Conservation (phyloP, 1,140 invertebrate genomes). For the Pseudachorutes palmiensis region DNA sequence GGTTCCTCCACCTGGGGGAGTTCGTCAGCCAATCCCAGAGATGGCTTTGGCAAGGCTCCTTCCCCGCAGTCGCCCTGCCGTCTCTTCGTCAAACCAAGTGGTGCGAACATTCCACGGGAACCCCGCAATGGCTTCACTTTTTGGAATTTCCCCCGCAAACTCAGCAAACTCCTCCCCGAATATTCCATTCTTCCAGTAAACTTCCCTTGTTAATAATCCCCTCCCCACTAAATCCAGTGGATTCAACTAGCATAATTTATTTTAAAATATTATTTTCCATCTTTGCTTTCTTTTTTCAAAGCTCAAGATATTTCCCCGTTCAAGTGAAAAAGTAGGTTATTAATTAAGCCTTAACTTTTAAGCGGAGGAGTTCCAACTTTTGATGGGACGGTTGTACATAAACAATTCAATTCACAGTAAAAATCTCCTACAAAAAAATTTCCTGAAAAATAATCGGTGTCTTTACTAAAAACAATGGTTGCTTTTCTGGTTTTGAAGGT, state of each 20-base stretch:
- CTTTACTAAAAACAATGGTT: too few relatives aligned
- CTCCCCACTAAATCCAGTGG: too few relatives aligned
- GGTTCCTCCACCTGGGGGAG: conserved; percentile 27
- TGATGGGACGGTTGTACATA: too few relatives aligned
- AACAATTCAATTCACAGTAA: too few relatives aligned
- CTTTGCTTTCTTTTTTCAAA: neutral
- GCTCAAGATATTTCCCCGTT: too few relatives aligned
- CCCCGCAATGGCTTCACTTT: conserved; percentile 34
- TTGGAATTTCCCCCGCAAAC: conserved; percentile 21
- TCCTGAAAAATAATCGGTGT: too few relatives aligned
- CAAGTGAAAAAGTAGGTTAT: too few relatives aligned
- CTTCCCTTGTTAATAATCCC: neutral
- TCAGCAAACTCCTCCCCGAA: neutral
- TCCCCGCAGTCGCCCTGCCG: conserved; percentile 22
- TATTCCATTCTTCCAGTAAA: conserved; percentile 7
- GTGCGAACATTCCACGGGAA: conserved; percentile 38
- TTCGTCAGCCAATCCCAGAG: conserved; percentile 30
- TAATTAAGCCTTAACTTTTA: too few relatives aligned
- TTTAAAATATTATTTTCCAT: neutral
- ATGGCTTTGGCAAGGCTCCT: conserved; percentile 37
- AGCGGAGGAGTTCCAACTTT: too few relatives aligned
- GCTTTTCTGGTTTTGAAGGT: neutral
- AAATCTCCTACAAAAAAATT: too few relatives aligned
- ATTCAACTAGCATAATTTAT: neutral
- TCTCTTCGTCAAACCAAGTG: conserved; percentile 31